Percentiles rank a stretch among this genome's conserved stretches.
Conservation (phyloP, 30 jellyfish, hydroid and myxozoan species). For the Mastigias papua region DNA sequence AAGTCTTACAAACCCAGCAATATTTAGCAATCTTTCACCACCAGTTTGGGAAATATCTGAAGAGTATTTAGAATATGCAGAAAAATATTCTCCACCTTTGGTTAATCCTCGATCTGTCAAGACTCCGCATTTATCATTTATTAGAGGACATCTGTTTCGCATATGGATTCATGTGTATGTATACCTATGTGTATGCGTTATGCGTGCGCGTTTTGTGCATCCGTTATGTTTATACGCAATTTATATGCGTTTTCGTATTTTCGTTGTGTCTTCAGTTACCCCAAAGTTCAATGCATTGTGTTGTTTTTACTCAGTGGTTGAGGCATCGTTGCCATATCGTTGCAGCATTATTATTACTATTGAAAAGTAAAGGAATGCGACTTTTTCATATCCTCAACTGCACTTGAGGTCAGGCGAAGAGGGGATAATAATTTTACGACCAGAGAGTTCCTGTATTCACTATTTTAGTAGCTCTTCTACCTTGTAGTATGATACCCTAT, state of each 20-base stretch:
- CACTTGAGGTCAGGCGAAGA: too few species aligned
- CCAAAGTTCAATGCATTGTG: too few species aligned
- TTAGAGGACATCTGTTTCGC: constrained; percentile 87
- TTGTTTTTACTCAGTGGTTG: too few species aligned
- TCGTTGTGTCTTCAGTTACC: too few species aligned
- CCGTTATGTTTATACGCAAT: neutral
- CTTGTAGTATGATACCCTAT: too few species aligned
- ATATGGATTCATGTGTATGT: constrained; percentile 86
- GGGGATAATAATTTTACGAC: too few species aligned
- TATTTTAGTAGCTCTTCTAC: too few species aligned
- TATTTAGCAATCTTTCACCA: constrained; percentile 64
- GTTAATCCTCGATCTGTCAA: constrained; percentile 17
- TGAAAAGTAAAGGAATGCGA: too few species aligned
- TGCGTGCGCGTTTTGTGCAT: neutral
- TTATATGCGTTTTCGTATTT: neutral
- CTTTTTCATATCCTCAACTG: too few species aligned
- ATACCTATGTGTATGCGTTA: neutral
- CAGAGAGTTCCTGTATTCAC: too few species aligned
- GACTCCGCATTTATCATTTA: constrained; percentile 65
- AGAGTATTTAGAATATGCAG: constrained; percentile 76
- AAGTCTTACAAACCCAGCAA: constrained; percentile 84
- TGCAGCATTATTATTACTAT: too few species aligned
- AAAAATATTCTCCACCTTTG: constrained; percentile 65
- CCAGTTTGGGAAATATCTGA: constrained; percentile 91
- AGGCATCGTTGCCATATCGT: too few species aligned